phyloP scores from a whole-genome alignment of 2,797 vertebrate genomes.

The Gallirallus australis region DNA sequence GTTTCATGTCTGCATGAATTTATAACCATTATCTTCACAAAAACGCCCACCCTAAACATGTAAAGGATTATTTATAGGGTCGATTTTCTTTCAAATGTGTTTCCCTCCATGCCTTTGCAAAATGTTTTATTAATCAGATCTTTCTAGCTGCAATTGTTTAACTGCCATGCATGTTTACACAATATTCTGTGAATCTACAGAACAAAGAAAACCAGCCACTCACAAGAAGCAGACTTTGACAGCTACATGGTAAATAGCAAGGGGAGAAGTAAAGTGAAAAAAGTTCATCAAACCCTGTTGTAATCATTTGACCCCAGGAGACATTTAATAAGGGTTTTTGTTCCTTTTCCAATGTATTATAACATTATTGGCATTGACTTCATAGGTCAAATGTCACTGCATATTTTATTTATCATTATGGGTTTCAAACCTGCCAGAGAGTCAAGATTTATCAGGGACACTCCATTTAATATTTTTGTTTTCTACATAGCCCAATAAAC shows the following conservation, averaged over 20 bases:
- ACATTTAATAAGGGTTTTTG: constrained; percentile 66
- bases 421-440: constrained; percentile 52
- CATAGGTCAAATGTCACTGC: constrained; percentile 73
- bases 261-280: constrained; percentile 49
- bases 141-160: constrained; percentile 12
- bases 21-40: not conserved
- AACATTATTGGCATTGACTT: constrained; percentile 73
- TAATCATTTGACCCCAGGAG: constrained; percentile 60
- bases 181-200: constrained; percentile 34
- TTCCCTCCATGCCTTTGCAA: not conserved
- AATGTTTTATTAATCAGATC: not conserved
- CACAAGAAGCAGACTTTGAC: not conserved
- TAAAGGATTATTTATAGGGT: not conserved
- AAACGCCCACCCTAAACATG: not conserved
- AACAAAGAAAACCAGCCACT: not conserved
- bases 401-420: constrained; percentile 66
- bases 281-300: constrained; percentile 66
- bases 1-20: not conserved
- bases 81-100: not conserved
- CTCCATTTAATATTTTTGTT: constrained; percentile 61
- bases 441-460: constrained; percentile 72
- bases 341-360: constrained; percentile 68
- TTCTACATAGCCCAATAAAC: constrained; percentile 53
- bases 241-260: constrained; percentile 39
- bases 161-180: not conserved